Evolutionary conservation across 1,140 invertebrate species (phyloP).

Genomic region (Lamellibrachia luymesi): DNA sequence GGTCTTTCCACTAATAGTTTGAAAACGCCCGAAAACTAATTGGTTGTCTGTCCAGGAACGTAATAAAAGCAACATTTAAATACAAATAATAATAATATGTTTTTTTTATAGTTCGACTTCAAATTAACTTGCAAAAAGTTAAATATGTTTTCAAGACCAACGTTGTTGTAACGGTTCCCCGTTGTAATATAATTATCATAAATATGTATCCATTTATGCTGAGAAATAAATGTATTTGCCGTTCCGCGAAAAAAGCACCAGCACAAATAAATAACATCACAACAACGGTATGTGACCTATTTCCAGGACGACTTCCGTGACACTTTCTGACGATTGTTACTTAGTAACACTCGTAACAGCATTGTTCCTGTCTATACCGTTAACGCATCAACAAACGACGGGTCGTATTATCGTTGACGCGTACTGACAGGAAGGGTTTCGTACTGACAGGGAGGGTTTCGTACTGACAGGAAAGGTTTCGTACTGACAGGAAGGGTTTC

Average conservation of each 20-base stretch:
- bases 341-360: not conserved
- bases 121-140: not conserved
- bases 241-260: not conserved
- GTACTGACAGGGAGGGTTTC: not conserved
- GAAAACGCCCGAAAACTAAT: too few relatives aligned
- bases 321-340: not conserved
- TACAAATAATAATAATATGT: not conserved
- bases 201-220: not conserved
- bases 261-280: not conserved
- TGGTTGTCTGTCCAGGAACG: too few relatives aligned
- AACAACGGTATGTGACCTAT: not conserved
- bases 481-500: not conserved
- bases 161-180: too few relatives aligned
- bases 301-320: not conserved
- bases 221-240: too few relatives aligned
- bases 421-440: too few relatives aligned
- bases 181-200: not conserved
- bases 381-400: too few relatives aligned
- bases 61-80: not conserved
- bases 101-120: not conserved
- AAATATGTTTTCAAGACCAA: too few relatives aligned
- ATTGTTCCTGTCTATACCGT: not conserved
- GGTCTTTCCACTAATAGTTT: too few relatives aligned
- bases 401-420: not conserved
- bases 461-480: not conserved